phyloP scores from a whole-genome alignment of 2,113 vertebrate genomes.

The Plecotus auritus region DNA sequence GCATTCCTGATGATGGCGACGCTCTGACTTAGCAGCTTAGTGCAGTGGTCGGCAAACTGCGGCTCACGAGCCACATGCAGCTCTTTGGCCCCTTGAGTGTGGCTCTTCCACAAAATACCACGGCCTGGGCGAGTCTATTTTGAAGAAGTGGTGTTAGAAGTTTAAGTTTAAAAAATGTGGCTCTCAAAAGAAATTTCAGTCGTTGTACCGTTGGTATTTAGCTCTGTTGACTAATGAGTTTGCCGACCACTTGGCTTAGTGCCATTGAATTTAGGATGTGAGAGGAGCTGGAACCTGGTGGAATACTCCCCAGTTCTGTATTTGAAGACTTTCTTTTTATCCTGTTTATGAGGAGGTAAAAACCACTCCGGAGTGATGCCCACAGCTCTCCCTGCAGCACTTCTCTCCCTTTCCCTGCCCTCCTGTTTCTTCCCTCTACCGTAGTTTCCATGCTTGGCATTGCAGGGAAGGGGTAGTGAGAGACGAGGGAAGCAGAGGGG shows the following conservation, averaged over 20 bases:
- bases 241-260: neutral
- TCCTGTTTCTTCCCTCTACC: neutral
- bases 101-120: no score
- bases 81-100: no score
- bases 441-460: neutral
- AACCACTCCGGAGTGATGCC: neutral
- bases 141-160: no score
- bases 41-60: no score
- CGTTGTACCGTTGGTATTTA: no score
- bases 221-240: no score
- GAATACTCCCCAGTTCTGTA: neutral
- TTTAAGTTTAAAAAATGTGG: no score
- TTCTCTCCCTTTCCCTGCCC: neutral
- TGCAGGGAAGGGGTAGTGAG: neutral
- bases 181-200: no score
- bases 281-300: neutral
- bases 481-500: neutral
- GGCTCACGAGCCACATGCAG: no score
- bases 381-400: neutral
- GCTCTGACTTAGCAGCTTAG: neutral
- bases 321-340: neutral
- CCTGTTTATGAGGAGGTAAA: neutral
- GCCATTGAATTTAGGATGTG: neutral
- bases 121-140: no score
- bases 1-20: neutral